These are phyloP conservation scores for Limnephilus auricula DNA, from an alignment of 2,888 invertebrate species.

Conservation along the genomic window DNA sequence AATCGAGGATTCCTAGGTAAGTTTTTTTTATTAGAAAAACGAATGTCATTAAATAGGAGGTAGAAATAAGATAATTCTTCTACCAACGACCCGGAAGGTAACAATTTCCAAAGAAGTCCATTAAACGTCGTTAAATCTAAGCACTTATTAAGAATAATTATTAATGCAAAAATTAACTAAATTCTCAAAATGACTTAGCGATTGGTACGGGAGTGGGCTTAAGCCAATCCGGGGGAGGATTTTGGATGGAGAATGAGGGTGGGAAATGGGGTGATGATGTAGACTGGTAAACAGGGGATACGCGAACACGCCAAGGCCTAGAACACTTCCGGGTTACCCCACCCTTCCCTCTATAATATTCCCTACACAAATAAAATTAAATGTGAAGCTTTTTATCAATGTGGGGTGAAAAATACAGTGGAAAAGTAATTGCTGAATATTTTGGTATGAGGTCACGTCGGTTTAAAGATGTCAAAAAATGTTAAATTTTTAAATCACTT, in stretches of 20 bases:
- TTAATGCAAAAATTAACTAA: neutral
- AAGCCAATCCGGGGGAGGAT: conserved; percentile 19
- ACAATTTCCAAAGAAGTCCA: neutral
- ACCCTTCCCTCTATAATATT: neutral
- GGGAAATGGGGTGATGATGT: neutral
- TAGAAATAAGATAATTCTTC: neutral
- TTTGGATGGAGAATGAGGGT: neutral
- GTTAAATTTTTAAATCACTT: too few species aligned
- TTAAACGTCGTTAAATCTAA: neutral
- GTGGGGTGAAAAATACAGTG: neutral
- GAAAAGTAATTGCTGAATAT: neutral
- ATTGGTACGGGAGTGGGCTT: neutral
- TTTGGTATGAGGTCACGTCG: neutral
- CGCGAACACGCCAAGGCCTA: conserved; percentile 24
- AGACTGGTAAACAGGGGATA: conserved; percentile 30
- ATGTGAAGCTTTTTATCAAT: neutral
- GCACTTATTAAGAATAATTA: neutral
- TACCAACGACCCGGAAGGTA: neutral
- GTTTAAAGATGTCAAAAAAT: too few species aligned
- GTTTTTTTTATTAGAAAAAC: too few species aligned
- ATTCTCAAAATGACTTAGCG: neutral
- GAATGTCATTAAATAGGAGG: too few species aligned
- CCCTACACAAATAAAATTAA: conserved; percentile 11
- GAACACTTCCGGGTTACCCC: conserved; percentile 25
- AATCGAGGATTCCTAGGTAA: too few species aligned